Conservation (phyloP, 23 tunicate species). For the Trididemnum clinides region DNA sequence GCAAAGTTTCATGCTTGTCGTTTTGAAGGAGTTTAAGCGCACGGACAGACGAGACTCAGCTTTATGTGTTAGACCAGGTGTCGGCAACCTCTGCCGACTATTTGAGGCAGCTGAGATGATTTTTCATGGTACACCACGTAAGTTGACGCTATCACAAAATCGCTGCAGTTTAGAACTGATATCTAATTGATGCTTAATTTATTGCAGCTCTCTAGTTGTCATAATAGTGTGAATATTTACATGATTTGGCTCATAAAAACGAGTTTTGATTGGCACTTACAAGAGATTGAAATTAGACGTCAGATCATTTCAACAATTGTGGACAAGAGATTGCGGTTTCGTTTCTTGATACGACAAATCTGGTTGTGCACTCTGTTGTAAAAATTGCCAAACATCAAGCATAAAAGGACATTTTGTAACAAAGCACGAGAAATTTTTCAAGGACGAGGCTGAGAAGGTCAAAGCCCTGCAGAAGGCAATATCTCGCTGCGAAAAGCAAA, state of each 20-base stretch:
- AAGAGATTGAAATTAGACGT: slow-evolving; percentile 34
- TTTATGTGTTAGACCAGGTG: not conserved
- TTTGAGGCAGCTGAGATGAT: not conserved
- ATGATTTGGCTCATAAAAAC: slow-evolving; percentile 2
- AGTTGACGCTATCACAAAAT: not conserved
- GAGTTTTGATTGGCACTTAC: not conserved
- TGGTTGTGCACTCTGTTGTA: slow-evolving; percentile 18
- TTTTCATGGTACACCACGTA: not conserved
- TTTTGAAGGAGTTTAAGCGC: no score
- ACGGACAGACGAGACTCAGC: no score
- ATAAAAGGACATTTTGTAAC: slow-evolving; percentile 59
- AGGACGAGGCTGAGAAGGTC: slow-evolving; percentile 55
- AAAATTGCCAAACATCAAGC: slow-evolving; percentile 52
- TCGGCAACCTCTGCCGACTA: not conserved
- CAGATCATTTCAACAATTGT: slow-evolving; percentile 41
- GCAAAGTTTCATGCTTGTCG: no score
- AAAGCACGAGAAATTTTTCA: slow-evolving; percentile 54
- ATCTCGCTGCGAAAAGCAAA: slow-evolving; percentile 59
- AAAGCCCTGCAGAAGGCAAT: slow-evolving; percentile 46
- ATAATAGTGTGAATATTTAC: no score
- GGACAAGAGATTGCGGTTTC: slow-evolving; percentile 38
- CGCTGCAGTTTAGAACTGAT: no score
- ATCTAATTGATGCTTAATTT: no score
- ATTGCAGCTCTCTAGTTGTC: no score
- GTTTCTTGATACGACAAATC: slow-evolving; percentile 34